Percentiles rank a stretch among this genome's conserved stretches.
phyloP scores from a whole-genome alignment of 2,113 vertebrate genomes.

The Mionectes macconnelli region DNA sequence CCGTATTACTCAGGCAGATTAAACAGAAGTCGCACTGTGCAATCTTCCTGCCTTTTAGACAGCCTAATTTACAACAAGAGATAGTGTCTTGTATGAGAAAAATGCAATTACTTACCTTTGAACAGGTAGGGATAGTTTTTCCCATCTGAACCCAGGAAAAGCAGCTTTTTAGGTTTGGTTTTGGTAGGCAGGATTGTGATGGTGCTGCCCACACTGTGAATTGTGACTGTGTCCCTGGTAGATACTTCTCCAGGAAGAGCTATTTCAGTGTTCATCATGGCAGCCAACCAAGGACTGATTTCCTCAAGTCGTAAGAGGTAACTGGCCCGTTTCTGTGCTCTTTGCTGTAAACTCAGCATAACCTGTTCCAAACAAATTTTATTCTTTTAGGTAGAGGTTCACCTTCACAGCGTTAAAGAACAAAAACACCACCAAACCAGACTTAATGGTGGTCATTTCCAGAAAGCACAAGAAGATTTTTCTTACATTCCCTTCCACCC shows the following conservation, averaged over 20 bases:
- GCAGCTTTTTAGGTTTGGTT: slow-evolving; percentile 98
- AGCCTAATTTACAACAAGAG: neutral
- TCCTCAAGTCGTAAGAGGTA: slow-evolving; percentile 92
- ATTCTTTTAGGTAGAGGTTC: neutral
- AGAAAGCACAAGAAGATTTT: neutral
- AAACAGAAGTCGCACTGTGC: neutral
- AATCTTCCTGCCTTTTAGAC: neutral
- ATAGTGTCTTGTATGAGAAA: neutral
- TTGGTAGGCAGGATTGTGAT: slow-evolving; percentile 98
- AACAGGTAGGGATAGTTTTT: slow-evolving; percentile 96
- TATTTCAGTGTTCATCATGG: slow-evolving; percentile 93
- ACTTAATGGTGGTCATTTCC: neutral
- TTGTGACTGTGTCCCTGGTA: slow-evolving; percentile 90
- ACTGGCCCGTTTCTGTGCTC: slow-evolving; percentile 94
- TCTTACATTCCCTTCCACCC: neutral
- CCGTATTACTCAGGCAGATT: neutral
- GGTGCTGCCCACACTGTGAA: slow-evolving; percentile 92
- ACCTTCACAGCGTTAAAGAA: neutral
- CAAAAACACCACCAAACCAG: neutral
- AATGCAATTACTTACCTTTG: slow-evolving; percentile 81
- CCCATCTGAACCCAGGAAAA: slow-evolving; percentile 94
- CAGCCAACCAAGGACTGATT: slow-evolving; percentile 92
- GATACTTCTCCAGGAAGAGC: slow-evolving; percentile 95
- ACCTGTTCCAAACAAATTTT: slow-evolving; percentile 74
- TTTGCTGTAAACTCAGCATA: slow-evolving; percentile 96